These are phyloP conservation scores for Chloropsis cyanopogon DNA, from an alignment of 2,113 vertebrate species.

Conservation along the genomic window DNA sequence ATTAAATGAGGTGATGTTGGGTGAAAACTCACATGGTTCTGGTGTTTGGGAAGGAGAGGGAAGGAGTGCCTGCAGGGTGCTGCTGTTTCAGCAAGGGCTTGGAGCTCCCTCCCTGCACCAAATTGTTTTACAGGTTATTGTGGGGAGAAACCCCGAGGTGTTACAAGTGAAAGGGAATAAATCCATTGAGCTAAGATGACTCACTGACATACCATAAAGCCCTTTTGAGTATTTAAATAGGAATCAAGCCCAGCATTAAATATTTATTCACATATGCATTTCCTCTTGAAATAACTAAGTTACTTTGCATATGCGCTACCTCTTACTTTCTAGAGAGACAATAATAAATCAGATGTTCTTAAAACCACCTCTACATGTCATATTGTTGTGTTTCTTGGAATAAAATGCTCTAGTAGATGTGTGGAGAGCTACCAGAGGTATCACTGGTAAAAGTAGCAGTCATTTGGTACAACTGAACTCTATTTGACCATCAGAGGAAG, in stretches of 20 bases:
- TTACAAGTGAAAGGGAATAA: background rate
- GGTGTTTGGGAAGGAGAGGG: background rate
- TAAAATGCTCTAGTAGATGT: slow-evolving; percentile 11
- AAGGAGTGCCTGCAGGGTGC: background rate
- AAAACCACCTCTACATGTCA: slow-evolving; percentile 26
- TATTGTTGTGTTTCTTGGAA: slow-evolving; percentile 33
- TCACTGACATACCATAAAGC: background rate
- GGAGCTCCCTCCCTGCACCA: background rate
- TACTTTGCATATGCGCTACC: background rate
- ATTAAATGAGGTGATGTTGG: background rate
- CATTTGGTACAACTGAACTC: slow-evolving; percentile 62
- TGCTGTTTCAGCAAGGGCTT: background rate
- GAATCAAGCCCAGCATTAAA: background rate
- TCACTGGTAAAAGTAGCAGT: slow-evolving; percentile 33
- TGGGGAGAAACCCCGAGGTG: background rate
- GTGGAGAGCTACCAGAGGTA: background rate
- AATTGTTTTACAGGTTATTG: background rate
- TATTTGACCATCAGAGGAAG: slow-evolving; percentile 68
- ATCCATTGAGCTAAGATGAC: background rate
- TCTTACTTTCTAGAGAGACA: slow-evolving; percentile 6
- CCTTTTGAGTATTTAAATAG: slow-evolving; percentile 2
- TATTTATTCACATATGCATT: slow-evolving; percentile 14
- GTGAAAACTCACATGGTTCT: background rate
- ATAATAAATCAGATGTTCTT: background rate
- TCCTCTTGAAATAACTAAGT: background rate